These are phyloP conservation scores for Helicorthomorpha holstii DNA, from an alignment of 1,140 invertebrate genomes.

Conservation along the genomic window DNA sequence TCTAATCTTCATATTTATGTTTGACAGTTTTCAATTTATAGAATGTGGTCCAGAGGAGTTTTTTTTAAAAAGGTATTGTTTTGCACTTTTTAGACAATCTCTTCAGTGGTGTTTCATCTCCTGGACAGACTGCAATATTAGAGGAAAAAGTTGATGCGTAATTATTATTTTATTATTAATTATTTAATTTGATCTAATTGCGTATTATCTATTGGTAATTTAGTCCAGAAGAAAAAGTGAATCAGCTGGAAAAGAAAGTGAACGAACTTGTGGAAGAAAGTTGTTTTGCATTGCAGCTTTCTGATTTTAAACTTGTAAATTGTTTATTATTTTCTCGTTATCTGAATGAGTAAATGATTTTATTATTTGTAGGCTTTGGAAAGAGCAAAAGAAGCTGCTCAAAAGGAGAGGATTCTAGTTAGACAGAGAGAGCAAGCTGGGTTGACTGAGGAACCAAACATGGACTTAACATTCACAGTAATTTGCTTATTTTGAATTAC, in stretches of 20 bases:
- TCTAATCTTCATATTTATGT: too few relatives aligned
- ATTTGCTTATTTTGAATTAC: conserved; percentile 15
- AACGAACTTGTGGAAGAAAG: conserved; percentile 68
- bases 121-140: too few relatives aligned
- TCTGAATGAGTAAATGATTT: neutral
- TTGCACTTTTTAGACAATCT: too few relatives aligned
- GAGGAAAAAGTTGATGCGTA: too few relatives aligned
- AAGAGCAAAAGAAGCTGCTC: conserved; percentile 89
- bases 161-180: neutral
- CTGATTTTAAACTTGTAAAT: conserved; percentile 37
- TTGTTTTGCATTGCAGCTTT: conserved; percentile 42
- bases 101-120: too few relatives aligned
- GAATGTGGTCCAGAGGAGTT: too few relatives aligned
- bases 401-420: conserved; percentile 76
- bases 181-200: too few relatives aligned
- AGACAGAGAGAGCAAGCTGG: conserved; percentile 76
- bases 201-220: too few relatives aligned
- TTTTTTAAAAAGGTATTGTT: too few relatives aligned
- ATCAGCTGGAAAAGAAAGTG: conserved; percentile 59
- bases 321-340: conserved; percentile 7
- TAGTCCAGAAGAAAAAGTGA: conserved; percentile 70
- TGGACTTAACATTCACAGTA: conserved; percentile 86
- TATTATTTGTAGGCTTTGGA: conserved; percentile 43
- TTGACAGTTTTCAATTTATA: too few relatives aligned
- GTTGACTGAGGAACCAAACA: conserved; percentile 68